Base-by-base conservation (phyloP, 2,888 invertebrate genomes). In the Calameuta pallipes region DNA sequence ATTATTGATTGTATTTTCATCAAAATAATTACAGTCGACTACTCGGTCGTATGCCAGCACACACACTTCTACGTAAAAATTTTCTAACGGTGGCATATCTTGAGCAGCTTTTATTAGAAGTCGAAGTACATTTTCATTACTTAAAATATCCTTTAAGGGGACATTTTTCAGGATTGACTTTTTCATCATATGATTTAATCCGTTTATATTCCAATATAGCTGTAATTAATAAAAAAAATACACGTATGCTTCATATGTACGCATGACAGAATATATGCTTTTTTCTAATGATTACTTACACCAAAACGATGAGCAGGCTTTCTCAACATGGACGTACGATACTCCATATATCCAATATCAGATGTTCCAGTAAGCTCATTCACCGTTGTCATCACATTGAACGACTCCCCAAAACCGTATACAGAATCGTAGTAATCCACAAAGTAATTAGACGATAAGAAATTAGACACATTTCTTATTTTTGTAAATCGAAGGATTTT, bases 391-490 rank as follows among this genome's bases (percentile, higher is more conserved):
- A 90, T 82, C 31, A 86, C 79, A 75, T 88, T 88, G 4, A 90
- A 56, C 3, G 90, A 83, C 69, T 91, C 90, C 3, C 93, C 92
- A 77, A 90, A 91, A 37, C 91, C 92, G 81, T 92, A 92, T 23
- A 89, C 85, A 1, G 87, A 82, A 81, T 93, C 92, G 71, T 87
- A 86, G 78, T 91, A 92, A 75, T 93, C 92, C 23, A 90, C 79
- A 30, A 91, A 83, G 35, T 91, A 85, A 76, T 90, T 91, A 2
- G 86, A 86, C 1, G 89, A 88, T 4, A 87, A 75, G 4, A 88
- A 84, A 80, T 85, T 85, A 30, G 84, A 80, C 34, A 87, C 83
- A 9, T 83, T 82, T n/a, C 89, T 91, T 69, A 82, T 83, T 30
- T 82, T 82, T 1, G 89, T 89, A 74, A 90, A 91, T 11, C 87